A percentile compares a stretch with the other conserved stretches of the same genome.
phyloP scores from a whole-genome alignment of 2,113 vertebrate genomes.

The Machaerirhynchus nigripectus region DNA sequence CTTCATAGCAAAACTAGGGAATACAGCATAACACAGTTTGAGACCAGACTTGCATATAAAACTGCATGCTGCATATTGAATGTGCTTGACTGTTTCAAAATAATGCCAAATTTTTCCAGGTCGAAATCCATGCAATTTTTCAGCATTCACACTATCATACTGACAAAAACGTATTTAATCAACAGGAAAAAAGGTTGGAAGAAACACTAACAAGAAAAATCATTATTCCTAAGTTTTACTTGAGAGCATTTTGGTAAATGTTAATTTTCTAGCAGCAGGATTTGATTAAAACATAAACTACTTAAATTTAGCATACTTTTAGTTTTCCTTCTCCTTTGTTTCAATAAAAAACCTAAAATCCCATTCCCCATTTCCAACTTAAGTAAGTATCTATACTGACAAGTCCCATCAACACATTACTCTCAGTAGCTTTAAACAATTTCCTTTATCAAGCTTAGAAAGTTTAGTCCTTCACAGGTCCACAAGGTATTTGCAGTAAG shows the following conservation, averaged over 20 bases:
- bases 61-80: background rate
- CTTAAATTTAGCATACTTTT: background rate
- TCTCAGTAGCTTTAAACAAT: background rate
- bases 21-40: background rate
- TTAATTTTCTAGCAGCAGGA: background rate
- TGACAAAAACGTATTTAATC: background rate
- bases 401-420: background rate
- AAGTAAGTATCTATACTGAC: background rate
- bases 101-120: background rate
- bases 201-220: background rate
- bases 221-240: background rate
- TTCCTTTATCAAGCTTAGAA: background rate
- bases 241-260: background rate
- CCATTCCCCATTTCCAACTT: background rate
- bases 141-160: background rate
- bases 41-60: background rate
- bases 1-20: background rate
- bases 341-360: background rate
- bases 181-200: background rate
- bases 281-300: background rate
- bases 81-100: background rate
- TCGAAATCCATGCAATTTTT: background rate
- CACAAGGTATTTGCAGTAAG: background rate
- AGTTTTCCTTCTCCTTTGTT: background rate
- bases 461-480: background rate